Base-by-base conservation (phyloP, 2,113 vertebrate genomes). In the Ochotona princeps region DNA sequence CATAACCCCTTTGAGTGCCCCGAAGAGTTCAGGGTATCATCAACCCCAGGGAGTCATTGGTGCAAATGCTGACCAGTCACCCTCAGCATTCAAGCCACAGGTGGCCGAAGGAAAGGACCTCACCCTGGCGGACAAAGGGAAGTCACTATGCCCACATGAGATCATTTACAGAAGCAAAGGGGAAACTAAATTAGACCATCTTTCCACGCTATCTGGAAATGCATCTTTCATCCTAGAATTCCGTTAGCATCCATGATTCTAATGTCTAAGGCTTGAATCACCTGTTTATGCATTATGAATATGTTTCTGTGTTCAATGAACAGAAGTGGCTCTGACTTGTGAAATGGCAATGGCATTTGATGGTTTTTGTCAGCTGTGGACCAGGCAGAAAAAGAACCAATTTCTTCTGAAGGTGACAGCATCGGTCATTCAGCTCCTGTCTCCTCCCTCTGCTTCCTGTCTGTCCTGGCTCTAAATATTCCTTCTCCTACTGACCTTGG, bases 221-320 rank as follows among this genome's bases (percentile, higher is more conserved):
- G 49, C 88, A 69, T 88, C 69, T 89, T 61, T 75, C 11, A 26
- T 76, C 80, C 78, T 89, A 75, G 89, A 93, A 95, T 83, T n/a
- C 38, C 8, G 57, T 92, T 72, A 80, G 61, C 73, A 57, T 67
- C 47, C 18, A 21, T 61, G 26, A 83, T 60, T 82, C 76, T 87
- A 49, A 44, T 73, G 69, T 25, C 25, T 69, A 54, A 91, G 30
- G 18, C 76, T 20, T n/a, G 57, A 60, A 69, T 84, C 87, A 73
- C 74, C 83, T 30, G 30, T 51, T 54, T 93, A 67, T 91, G 66
- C 61, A 72, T 94, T 70, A 35, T 38, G 66, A 72, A 73, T 94
- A 81, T 69, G 65, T 86, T 79, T 91, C 25, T 79, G 30, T 73
- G 54, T 72, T 83, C 61, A 57, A 0, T 38, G 76, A 83, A 66